Percentiles rank a stretch among this genome's conserved stretches.
phyloP scores from a whole-genome alignment of 1,140 invertebrate genomes.

The Riptortus pedestris region DNA sequence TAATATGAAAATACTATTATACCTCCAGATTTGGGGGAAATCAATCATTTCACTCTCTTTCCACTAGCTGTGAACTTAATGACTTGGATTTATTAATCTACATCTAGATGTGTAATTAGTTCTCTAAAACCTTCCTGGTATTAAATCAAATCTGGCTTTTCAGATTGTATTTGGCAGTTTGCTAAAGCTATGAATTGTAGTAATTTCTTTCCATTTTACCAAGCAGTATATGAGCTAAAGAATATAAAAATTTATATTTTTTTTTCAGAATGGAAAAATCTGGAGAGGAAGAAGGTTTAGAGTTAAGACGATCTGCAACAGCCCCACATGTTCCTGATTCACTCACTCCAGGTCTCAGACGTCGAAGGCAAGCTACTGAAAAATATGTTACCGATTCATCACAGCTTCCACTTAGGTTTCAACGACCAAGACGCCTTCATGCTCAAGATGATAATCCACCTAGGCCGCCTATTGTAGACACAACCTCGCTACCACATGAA shows the following conservation, averaged over 20 bases:
- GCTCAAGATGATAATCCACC: background rate
- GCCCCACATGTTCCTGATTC: constrained; percentile 35
- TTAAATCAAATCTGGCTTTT: no score
- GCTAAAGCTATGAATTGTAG: no score
- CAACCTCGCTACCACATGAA: constrained; percentile 6
- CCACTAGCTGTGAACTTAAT: no score
- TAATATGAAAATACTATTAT: no score
- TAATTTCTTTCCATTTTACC: background rate
- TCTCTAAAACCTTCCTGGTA: no score
- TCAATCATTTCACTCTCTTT: no score
- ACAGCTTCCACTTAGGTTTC: constrained; percentile 60
- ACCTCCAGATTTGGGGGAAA: no score
- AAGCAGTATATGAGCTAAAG: background rate
- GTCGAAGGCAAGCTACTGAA: constrained; percentile 53
- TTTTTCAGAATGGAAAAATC: background rate
- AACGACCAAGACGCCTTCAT: constrained; percentile 41
- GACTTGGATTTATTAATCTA: no score
- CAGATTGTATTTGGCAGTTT: no score
- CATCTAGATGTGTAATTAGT: no score
- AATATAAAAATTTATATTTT: background rate
- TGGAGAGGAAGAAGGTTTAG: background rate
- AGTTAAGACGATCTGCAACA: constrained; percentile 38
- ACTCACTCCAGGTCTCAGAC: constrained; percentile 51
- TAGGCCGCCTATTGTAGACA: background rate
- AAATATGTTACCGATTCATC: constrained; percentile 64